These are phyloP conservation scores for Apotomis betuletana DNA, from an alignment of 2,888 invertebrate species.

Conservation along the genomic window DNA sequence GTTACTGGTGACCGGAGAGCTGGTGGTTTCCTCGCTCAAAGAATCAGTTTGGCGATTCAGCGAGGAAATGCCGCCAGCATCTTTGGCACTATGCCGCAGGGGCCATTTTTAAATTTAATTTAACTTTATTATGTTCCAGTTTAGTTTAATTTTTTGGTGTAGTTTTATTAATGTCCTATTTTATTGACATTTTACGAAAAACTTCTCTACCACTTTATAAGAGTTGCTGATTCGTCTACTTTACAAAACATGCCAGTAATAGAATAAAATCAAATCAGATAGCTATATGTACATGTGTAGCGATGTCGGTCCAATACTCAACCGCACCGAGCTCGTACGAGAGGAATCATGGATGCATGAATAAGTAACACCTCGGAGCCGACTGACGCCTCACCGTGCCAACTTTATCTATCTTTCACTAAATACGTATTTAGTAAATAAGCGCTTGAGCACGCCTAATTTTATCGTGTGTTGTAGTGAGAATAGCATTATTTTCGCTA, in stretches of 20 bases:
- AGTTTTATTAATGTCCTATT: too few species aligned
- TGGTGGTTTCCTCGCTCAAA: too few species aligned
- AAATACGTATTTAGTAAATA: conserved; percentile 17
- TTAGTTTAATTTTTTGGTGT: too few species aligned
- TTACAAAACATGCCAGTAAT: background rate
- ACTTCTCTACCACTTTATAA: background rate
- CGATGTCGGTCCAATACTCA: conserved; percentile 22
- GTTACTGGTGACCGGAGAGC: too few species aligned
- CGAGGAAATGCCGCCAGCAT: too few species aligned
- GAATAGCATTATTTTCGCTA: too few species aligned
- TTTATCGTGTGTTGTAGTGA: background rate
- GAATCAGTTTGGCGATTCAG: too few species aligned
- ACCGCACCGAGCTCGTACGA: conserved; percentile 19
- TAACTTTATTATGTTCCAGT: too few species aligned
- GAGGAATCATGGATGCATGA: conserved; percentile 49
- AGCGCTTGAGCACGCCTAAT: conserved; percentile 2
- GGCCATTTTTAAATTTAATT: too few species aligned
- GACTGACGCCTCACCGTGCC: conserved; percentile 33
- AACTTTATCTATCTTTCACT: conserved; percentile 29
- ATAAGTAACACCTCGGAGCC: conserved; percentile 47
- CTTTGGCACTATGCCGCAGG: too few species aligned
- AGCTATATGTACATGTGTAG: background rate
- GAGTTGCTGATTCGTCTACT: background rate
- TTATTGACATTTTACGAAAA: background rate
- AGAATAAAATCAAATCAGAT: background rate